Evolutionary conservation across 2,888 invertebrate species (phyloP).

Genomic region (Ectemnius continuus): DNA sequence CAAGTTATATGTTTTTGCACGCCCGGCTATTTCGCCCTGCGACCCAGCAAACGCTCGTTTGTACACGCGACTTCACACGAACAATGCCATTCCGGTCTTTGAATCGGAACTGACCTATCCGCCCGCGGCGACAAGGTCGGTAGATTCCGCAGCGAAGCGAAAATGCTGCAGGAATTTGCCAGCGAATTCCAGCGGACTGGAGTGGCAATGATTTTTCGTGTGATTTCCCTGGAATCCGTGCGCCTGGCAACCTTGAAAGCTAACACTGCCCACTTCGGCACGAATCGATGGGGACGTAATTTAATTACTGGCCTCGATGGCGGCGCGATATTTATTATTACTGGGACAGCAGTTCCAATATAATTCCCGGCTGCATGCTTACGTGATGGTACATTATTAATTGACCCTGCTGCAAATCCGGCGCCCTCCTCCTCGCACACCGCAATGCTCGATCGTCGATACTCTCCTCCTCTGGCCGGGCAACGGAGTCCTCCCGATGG

Average conservation of each 20-base stretch:
- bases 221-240: background rate
- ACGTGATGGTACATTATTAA: conserved; percentile 54
- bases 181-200: too few relatives aligned
- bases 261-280: background rate
- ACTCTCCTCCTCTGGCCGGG: conserved; percentile 51
- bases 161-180: too few relatives aligned
- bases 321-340: conserved; percentile 45
- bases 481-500: conserved; percentile 6
- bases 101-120: too few relatives aligned
- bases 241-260: conserved; percentile 20
- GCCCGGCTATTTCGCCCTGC: background rate
- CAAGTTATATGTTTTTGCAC: background rate
- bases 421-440: conserved; percentile 15
- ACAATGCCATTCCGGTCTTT: too few relatives aligned
- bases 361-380: conserved; percentile 52
- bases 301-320: conserved; percentile 45
- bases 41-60: too few relatives aligned
- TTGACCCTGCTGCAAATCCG: conserved; percentile 56
- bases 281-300: conserved; percentile 51
- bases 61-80: too few relatives aligned
- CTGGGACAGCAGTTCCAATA: conserved; percentile 27
- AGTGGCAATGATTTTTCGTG: too few relatives aligned
- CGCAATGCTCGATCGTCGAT: conserved; percentile 20
- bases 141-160: too few relatives aligned
- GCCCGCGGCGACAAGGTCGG: too few relatives aligned